Base-by-base conservation (phyloP, 2,113 vertebrate species). In the Epinephelus fuscoguttatus region DNA sequence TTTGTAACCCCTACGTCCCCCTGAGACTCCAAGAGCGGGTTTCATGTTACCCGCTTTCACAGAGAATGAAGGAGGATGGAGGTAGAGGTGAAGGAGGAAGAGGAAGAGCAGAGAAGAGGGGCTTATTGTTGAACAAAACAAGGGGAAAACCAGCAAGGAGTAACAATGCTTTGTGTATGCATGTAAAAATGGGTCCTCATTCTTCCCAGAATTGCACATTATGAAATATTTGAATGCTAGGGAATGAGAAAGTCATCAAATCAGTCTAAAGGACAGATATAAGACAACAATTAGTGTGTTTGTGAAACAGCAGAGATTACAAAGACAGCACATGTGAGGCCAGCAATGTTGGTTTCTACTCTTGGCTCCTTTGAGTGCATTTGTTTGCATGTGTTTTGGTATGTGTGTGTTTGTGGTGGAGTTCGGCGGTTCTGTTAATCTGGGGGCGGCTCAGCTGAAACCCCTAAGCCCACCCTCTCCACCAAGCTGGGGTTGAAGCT, bases 31-130 rank as follows among this genome's bases (percentile, higher is more conserved):
- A 11, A 83, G 88, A 87, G 75, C 21, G 14, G 79, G 91, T 90
- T 74, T 95, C 84, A 82, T 69, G 84, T 95, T 94, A 90, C 93
- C 78, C 10, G 63, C 84, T 81, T 89, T 88, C 90, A 91, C 72
- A 78, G 88, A 84, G 80, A 86, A 92, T 90, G 90, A 73, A 74
- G 82, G 74, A 84, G 61, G 74, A 86, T 70, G 75, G 63, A 87
- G 75, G 82, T 78, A 73, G 73, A 23, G 60, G 77, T 30, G 69
- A 82, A 85, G 83, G 77, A 88, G 63, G 79, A 86, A 85, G 80
- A 85, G 71, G 79, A 88, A 81, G 70, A 85, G 82, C 67, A 82
- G 81, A 84, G 71, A 86, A 82, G 79, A 87, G 77, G 64, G 78
- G 61, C 42, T 88, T 67, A 78, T 88, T 88, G 85, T 81, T 56